A percentile compares a stretch with the other conserved stretches of the same genome.
Conservation (phyloP, 2,797 vertebrate species). For the Alcedo atthis region DNA sequence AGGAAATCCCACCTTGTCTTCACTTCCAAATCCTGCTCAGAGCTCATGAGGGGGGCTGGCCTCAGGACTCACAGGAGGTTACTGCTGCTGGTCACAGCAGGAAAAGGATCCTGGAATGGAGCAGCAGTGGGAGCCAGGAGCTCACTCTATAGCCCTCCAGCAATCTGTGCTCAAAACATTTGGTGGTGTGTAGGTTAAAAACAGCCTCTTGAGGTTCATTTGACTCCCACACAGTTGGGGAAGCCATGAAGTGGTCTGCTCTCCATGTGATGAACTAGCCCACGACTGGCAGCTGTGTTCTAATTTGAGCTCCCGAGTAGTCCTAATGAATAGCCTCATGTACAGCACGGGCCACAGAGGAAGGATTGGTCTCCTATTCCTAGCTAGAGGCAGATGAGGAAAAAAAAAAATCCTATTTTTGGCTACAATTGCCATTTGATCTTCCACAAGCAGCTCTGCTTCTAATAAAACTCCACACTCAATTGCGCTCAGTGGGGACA, state of each 20-base stretch:
- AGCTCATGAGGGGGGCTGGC: neutral
- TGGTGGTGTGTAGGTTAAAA: neutral
- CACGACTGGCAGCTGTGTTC: slow-evolving; percentile 16
- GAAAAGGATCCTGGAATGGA: neutral
- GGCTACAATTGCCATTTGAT: slow-evolving; percentile 56
- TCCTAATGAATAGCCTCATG: slow-evolving; percentile 62
- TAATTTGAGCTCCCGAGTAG: slow-evolving; percentile 27
- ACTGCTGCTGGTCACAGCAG: neutral
- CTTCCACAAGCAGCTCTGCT: slow-evolving; percentile 55
- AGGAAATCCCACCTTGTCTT: neutral
- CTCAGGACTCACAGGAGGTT: neutral
- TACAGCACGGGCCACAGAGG: neutral
- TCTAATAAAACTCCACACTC: slow-evolving; percentile 57
- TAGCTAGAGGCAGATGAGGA: slow-evolving; percentile 59
- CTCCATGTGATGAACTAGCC: slow-evolving; percentile 6
- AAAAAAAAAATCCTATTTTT: slow-evolving; percentile 38
- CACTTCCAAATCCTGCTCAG: neutral
- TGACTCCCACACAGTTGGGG: neutral
- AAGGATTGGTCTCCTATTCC: slow-evolving; percentile 59
- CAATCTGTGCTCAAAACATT: neutral
- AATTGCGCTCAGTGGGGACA: slow-evolving; percentile 27
- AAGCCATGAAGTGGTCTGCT: neutral
- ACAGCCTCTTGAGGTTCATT: neutral
- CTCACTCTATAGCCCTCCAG: neutral
- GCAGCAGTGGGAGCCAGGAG: neutral